phyloP scores from a whole-genome alignment of 2,113 vertebrate genomes.

The Lutjanus erythropterus region DNA sequence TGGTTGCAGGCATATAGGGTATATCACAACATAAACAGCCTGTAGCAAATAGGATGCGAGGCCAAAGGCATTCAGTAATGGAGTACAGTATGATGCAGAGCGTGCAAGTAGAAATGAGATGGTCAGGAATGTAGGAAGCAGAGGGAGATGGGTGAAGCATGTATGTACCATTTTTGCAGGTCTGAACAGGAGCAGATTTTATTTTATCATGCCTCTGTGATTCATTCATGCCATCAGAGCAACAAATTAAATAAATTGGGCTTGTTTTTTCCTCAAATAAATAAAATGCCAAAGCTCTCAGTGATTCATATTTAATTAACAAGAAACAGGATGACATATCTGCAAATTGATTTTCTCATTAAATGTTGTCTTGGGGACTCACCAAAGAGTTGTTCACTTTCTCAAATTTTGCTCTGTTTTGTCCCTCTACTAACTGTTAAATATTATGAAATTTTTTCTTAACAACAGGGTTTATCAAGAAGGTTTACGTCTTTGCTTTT shows the following conservation, averaged over 20 bases:
- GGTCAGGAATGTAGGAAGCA: neutral
- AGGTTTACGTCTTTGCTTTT: neutral
- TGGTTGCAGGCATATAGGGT: neutral
- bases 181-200: neutral
- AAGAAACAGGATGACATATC: constrained; percentile 22
- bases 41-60: neutral
- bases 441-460: neutral
- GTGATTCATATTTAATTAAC: constrained; percentile 23
- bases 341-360: constrained; percentile 36
- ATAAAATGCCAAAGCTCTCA: constrained; percentile 15
- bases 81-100: neutral
- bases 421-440: neutral
- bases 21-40: constrained; percentile 31
- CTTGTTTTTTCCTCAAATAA: neutral
- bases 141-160: neutral
- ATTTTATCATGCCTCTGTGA: neutral
- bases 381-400: constrained; percentile 2
- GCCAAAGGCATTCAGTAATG: constrained; percentile 11
- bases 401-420: neutral
- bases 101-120: constrained; percentile 6
- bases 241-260: constrained; percentile 1
- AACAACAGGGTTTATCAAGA: neutral
- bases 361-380: constrained; percentile 7
- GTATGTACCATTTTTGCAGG: neutral
- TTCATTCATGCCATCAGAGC: neutral